Conservation (phyloP, 2,113 vertebrate genomes). For the Spermophilus dauricus region DNA sequence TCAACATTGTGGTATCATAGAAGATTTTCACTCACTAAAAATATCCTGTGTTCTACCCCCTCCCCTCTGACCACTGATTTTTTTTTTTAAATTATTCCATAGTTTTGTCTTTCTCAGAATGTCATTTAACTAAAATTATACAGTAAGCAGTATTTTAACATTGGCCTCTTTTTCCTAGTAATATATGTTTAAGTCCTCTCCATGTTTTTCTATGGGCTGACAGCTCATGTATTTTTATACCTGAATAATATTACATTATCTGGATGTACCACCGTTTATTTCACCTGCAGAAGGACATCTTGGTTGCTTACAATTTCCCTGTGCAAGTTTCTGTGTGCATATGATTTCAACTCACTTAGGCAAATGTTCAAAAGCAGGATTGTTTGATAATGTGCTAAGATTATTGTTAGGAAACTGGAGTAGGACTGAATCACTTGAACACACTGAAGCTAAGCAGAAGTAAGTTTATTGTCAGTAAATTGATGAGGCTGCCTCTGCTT, state of each 20-base stretch:
- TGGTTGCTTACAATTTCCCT: fast-evolving
- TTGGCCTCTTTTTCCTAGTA: too few species aligned
- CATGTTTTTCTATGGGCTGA: neutral
- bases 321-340: neutral
- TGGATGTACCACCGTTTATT: neutral
- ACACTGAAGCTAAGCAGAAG: too few species aligned
- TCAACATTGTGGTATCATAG: neutral
- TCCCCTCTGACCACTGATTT: neutral
- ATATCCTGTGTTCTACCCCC: too few species aligned
- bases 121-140: neutral
- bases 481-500: too few species aligned
- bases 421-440: too few species aligned
- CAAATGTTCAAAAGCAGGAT: neutral
- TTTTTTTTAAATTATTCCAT: too few species aligned
- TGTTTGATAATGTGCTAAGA: neutral
- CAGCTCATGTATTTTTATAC: neutral
- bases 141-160: neutral
- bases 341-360: neutral
- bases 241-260: neutral
- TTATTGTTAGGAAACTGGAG: too few species aligned
- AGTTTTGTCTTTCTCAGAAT: neutral
- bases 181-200: neutral
- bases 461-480: too few species aligned
- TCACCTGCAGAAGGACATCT: neutral
- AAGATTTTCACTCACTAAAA: neutral